phyloP scores from a whole-genome alignment of 1,140 invertebrate genomes.

The Hyles euphorbiae region DNA sequence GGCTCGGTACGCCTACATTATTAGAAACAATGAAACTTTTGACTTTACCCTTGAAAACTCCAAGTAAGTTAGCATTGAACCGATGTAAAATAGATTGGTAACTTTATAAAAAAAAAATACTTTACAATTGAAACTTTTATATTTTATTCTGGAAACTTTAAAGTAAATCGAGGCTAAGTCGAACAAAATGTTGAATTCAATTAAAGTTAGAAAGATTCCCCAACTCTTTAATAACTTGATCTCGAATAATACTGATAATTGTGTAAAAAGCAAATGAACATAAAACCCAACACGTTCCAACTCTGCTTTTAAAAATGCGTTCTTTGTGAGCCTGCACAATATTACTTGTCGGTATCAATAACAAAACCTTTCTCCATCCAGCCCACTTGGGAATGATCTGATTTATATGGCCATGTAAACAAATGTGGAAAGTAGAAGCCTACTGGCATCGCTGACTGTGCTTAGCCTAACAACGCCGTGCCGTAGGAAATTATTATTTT shows the following conservation, averaged over 20 bases:
- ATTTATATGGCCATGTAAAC: constrained; percentile 14
- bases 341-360: constrained; percentile 13
- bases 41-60: neutral
- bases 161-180: no score
- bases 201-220: no score
- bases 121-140: no score
- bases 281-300: no score
- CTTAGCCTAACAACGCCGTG: constrained; percentile 26
- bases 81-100: constrained; percentile 3
- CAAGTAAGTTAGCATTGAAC: constrained; percentile 1
- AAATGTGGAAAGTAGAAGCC: constrained; percentile 5
- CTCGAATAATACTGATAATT: no score
- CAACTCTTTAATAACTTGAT: no score
- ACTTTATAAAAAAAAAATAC: neutral
- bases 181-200: no score
- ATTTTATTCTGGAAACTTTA: no score
- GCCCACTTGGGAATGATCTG: constrained; percentile 10
- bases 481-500: constrained; percentile 32
- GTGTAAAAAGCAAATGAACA: no score
- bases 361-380: constrained; percentile 2
- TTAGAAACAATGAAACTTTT: neutral
- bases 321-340: constrained; percentile 2
- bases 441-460: constrained; percentile 11
- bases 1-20: constrained; percentile 5
- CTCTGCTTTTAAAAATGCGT: no score